Conservation (phyloP, 2,113 vertebrate species). For the Beaufortia kweichowensis region DNA sequence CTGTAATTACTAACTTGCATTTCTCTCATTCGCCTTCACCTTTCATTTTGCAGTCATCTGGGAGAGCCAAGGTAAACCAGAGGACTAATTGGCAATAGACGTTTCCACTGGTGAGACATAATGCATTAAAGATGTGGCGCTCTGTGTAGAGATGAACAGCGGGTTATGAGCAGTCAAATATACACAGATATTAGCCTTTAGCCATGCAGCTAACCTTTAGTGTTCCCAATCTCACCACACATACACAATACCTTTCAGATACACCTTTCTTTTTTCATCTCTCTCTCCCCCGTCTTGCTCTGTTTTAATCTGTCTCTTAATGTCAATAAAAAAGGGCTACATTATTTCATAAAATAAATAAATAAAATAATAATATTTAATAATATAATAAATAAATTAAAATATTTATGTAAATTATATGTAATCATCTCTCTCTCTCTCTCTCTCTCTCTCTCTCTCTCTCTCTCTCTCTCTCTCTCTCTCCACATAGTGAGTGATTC, state of each 20-base stretch:
- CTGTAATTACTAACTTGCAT: conserved; percentile 57
- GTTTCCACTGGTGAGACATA: conserved; percentile 43
- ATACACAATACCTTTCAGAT: too few species aligned
- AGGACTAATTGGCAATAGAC: conserved; percentile 56
- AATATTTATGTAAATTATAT: too few species aligned
- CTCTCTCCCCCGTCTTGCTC: not conserved
- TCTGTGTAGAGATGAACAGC: conserved; percentile 9
- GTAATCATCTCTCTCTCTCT: too few species aligned
- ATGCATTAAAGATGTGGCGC: conserved; percentile 54
- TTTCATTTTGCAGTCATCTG: conserved; percentile 54
- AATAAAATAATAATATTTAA: too few species aligned
- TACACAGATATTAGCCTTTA: conserved; percentile 48
- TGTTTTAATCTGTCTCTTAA: not conserved
- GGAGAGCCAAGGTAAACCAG: conserved; percentile 56
- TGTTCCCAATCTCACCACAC: not conserved
- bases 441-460: too few species aligned
- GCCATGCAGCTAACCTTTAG: conserved; percentile 23
- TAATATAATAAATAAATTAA: too few species aligned
- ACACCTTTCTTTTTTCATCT: not conserved
- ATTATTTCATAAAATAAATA: too few species aligned
- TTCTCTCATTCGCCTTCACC: conserved; percentile 53
- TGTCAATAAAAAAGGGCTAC: too few species aligned
- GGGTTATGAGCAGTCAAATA: conserved; percentile 44
- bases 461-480: too few species aligned
- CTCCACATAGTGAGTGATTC: not conserved